A percentile compares a stretch with the other conserved stretches of the same genome.
phyloP scores from a whole-genome alignment of 2,113 vertebrate species.

The Ahaetulla prasina region DNA sequence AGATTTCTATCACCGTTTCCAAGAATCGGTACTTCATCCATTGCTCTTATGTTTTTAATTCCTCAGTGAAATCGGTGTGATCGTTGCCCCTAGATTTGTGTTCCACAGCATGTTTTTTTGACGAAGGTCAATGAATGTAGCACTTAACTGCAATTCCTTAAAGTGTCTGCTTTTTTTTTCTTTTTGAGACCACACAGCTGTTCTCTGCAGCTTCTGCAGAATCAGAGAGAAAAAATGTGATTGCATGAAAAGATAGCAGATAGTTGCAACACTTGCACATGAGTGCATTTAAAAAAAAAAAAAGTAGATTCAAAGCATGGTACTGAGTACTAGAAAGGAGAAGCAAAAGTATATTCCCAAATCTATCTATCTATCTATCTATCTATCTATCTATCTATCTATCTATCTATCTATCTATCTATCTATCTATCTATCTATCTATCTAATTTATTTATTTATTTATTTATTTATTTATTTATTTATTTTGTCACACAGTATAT shows the following conservation, averaged over 20 bases:
- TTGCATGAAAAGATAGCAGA: background rate
- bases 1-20: background rate
- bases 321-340: background rate
- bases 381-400: too few relatives aligned
- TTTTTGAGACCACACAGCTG: background rate
- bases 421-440: too few relatives aligned
- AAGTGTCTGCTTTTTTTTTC: background rate
- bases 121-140: background rate
- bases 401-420: too few relatives aligned
- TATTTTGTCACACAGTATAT: too few relatives aligned
- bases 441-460: too few relatives aligned
- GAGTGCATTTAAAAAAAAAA: background rate
- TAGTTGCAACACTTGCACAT: background rate
- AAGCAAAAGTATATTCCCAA: background rate
- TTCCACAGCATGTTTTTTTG: background rate
- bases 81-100: background rate
- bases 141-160: background rate
- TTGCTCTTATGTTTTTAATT: background rate
- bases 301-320: background rate
- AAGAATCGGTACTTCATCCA: background rate
- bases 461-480: too few relatives aligned
- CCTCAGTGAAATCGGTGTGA: background rate
- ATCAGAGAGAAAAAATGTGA: background rate
- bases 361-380: too few relatives aligned
- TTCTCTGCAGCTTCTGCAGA: background rate